These are phyloP conservation scores for Yponomeuta cagnagella DNA, from an alignment of 2,888 invertebrate genomes.

Conservation along the genomic window DNA sequence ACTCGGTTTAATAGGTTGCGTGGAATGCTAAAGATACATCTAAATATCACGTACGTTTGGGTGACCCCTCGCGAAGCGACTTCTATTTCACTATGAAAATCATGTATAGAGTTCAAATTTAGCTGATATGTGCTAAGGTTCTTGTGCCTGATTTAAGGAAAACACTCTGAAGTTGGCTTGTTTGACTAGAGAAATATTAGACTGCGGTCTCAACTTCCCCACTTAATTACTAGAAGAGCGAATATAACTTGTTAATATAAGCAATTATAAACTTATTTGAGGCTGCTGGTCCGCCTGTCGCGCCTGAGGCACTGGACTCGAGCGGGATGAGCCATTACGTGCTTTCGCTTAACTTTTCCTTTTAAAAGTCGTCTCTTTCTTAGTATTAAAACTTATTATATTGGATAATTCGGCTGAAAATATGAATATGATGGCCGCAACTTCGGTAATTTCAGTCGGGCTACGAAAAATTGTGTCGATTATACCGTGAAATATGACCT, in stretches of 20 bases:
- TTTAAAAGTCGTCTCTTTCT: conserved; percentile 73
- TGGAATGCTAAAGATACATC: conserved; percentile 19
- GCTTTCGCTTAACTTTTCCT: conserved; percentile 71
- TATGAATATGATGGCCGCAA: conserved; percentile 68
- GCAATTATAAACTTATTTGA: conserved; percentile 76
- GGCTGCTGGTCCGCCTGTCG: conserved; percentile 69
- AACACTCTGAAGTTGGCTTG: conserved; percentile 11
- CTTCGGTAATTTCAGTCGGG: conserved; percentile 61
- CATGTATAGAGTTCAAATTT: background rate
- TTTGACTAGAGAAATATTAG: conserved; percentile 46
- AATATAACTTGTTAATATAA: conserved; percentile 75
- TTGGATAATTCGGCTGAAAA: conserved; percentile 69
- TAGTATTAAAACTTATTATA: conserved; percentile 69
- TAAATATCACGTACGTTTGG: background rate
- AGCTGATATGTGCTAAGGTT: background rate
- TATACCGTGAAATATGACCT: conserved; percentile 56
- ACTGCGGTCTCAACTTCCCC: conserved; percentile 61
- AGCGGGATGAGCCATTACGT: conserved; percentile 74
- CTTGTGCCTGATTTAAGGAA: background rate
- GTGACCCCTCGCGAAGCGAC: background rate
- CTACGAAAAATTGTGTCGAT: conserved; percentile 53
- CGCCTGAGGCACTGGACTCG: conserved; percentile 69
- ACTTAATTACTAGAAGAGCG: conserved; percentile 70
- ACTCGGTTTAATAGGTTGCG: conserved; percentile 51
- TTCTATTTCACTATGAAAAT: background rate